Evolutionary conservation across 2,797 vertebrate genomes (phyloP).

Genomic region (Nannoperca obscura): DNA sequence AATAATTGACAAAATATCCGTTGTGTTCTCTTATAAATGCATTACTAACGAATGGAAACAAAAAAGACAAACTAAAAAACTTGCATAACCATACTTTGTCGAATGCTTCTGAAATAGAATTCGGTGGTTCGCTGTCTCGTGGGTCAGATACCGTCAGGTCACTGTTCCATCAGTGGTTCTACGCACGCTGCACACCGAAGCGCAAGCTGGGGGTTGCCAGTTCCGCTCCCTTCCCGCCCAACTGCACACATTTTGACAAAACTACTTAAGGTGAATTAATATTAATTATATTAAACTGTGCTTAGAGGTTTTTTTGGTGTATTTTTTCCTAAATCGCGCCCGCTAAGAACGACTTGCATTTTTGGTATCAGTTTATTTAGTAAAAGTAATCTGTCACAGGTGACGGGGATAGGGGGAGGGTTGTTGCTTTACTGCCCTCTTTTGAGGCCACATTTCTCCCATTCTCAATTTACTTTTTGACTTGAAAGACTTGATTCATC

Average conservation of each 20-base stretch:
- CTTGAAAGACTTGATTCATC: no score
- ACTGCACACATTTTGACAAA: background rate
- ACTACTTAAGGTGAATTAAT: background rate
- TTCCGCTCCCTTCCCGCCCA: constrained; percentile 35
- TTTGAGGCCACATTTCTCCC: no score
- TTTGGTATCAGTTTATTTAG: background rate
- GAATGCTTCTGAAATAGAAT: background rate
- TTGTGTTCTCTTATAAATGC: no score
- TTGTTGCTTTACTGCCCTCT: background rate
- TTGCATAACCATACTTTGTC: background rate
- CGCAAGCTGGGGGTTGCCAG: constrained; percentile 37
- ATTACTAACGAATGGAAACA: rapidly evolving
- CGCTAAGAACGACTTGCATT: background rate
- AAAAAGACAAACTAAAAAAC: background rate
- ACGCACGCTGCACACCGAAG: background rate
- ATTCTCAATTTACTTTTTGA: no score
- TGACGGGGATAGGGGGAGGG: background rate
- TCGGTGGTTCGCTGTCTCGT: rapidly evolving
- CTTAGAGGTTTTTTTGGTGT: background rate
- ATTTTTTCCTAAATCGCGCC: background rate
- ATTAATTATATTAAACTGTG: background rate
- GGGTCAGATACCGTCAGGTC: rapidly evolving
- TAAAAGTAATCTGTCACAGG: background rate
- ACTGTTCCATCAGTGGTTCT: rapidly evolving
- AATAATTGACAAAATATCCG: background rate